Percentiles rank a stretch among this genome's conserved stretches.
These are phyloP conservation scores for Drosophila mercatorum DNA, from an alignment of 2,888 invertebrate genomes.

Conservation along the genomic window DNA sequence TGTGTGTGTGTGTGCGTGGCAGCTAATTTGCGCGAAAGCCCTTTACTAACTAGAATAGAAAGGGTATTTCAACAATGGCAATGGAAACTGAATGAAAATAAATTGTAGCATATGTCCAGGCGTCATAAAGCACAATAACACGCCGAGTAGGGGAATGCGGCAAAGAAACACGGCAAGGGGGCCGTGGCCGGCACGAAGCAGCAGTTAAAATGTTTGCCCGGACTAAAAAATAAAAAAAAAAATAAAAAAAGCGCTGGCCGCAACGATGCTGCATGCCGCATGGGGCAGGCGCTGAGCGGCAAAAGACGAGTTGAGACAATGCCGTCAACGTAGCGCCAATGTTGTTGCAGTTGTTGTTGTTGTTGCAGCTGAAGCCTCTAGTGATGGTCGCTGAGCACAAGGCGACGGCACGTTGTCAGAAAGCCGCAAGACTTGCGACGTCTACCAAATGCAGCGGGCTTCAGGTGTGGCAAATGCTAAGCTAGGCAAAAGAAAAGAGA, in stretches of 20 bases:
- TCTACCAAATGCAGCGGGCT: conserved; percentile 7
- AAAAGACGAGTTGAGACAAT: conserved; percentile 21
- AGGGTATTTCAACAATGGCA: conserved; percentile 19
- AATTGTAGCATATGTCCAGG: conserved; percentile 61
- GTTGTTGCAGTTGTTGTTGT: background rate
- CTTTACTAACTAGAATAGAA: background rate
- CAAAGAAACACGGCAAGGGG: background rate
- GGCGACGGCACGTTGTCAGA: conserved; percentile 39
- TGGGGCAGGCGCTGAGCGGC: conserved; percentile 12
- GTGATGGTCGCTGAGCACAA: conserved; percentile 29
- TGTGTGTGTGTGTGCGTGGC: background rate
- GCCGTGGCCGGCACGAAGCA: background rate
- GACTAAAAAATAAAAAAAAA: background rate
- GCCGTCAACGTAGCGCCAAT: conserved; percentile 18
- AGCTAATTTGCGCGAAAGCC: conserved; percentile 19
- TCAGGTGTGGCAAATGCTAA: conserved; percentile 12
- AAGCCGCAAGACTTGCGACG: conserved; percentile 36
- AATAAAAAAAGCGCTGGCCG: conserved; percentile 15
- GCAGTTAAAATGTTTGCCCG: conserved; percentile 12
- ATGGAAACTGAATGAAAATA: conserved; percentile 54
- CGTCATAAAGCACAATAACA: conserved; percentile 60
- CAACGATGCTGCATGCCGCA: conserved; percentile 26
- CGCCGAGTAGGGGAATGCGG: background rate
- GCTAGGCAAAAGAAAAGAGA: background rate
- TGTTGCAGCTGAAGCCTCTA: conserved; percentile 24